These are phyloP conservation scores for Steatornis caripensis DNA, from an alignment of 2,113 vertebrate genomes.

Conservation along the genomic window DNA sequence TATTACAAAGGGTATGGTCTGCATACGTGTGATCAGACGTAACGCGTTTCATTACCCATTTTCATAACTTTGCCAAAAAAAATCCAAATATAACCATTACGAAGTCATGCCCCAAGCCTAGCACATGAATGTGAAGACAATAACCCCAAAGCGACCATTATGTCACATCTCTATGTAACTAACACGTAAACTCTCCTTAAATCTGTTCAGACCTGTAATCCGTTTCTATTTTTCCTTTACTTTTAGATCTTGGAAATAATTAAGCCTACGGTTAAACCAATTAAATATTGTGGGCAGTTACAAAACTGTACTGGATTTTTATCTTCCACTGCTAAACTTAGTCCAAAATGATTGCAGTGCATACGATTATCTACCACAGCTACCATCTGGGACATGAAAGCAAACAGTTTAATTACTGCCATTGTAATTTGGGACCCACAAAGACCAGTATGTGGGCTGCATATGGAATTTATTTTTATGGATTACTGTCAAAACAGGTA, in stretches of 20 bases:
- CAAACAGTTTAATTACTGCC: slow-evolving; percentile 50
- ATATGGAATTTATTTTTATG: slow-evolving; percentile 9
- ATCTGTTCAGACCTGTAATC: background rate
- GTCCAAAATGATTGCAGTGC: slow-evolving; percentile 40
- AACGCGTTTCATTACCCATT: background rate
- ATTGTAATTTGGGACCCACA: slow-evolving; percentile 17
- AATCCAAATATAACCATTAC: background rate
- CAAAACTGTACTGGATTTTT: background rate
- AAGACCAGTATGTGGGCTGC: background rate
- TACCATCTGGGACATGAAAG: slow-evolving; percentile 54
- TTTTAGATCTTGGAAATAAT: background rate
- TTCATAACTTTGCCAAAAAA: background rate
- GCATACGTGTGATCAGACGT: accelerated
- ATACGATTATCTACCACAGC: slow-evolving; percentile 27
- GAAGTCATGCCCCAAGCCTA: background rate
- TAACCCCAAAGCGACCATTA: background rate
- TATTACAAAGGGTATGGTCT: too few relatives aligned
- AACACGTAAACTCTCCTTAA: background rate
- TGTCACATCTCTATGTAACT: background rate
- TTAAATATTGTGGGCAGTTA: background rate
- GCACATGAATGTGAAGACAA: accelerated
- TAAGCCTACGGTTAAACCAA: background rate
- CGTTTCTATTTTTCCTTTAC: background rate
- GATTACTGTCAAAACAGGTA: slow-evolving; percentile 18
- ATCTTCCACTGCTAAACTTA: slow-evolving; percentile 22